Evolutionary conservation across 2,113 vertebrate species (phyloP).

Genomic region (Pardalotus punctatus): DNA sequence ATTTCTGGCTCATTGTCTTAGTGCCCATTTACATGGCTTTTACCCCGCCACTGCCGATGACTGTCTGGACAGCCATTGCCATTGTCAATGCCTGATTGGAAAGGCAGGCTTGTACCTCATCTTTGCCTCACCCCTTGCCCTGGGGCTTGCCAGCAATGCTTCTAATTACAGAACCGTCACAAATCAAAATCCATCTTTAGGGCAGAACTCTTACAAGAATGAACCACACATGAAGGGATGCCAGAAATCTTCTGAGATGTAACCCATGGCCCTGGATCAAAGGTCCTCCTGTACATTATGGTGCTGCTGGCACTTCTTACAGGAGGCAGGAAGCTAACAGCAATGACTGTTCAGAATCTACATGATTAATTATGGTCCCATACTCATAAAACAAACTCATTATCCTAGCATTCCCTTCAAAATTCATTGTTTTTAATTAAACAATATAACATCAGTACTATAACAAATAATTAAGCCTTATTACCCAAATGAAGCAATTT

Average conservation of each 20-base stretch:
- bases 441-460: not conserved
- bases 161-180: not conserved
- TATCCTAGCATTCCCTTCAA: not conserved
- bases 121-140: not conserved
- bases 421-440: not conserved
- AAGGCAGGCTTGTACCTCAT: not conserved
- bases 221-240: not conserved
- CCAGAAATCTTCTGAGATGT: not conserved
- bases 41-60: not conserved
- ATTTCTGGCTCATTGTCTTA: slow-evolving; percentile 3
- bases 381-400: not conserved
- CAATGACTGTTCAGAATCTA: not conserved
- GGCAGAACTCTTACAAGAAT: not conserved
- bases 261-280: not conserved
- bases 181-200: not conserved
- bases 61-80: too few relatives aligned
- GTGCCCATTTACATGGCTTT: slow-evolving; percentile 33
- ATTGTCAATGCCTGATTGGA: not conserved
- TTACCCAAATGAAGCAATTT: not conserved
- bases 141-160: not conserved
- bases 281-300: not conserved
- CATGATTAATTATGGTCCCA: not conserved
- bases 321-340: not conserved
- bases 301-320: not conserved
- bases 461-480: not conserved